A percentile compares a stretch with the other conserved stretches of the same genome.
These are phyloP conservation scores for Eonycteris spelaea DNA, from an alignment of 2,113 vertebrate species.

Conservation along the genomic window DNA sequence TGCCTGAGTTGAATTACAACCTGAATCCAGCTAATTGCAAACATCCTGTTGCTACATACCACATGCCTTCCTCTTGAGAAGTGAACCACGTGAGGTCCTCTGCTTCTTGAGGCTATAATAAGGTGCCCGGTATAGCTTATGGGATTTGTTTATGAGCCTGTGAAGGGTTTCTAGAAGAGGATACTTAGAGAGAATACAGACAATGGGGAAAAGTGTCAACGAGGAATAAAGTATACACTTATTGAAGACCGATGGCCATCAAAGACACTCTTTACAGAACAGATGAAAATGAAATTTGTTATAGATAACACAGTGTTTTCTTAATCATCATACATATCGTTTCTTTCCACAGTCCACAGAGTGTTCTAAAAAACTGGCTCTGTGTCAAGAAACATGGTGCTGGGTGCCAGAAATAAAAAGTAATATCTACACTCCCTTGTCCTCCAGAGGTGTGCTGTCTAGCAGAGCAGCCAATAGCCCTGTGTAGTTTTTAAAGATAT, in stretches of 20 bases:
- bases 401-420: not conserved
- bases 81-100: not conserved
- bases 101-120: not conserved
- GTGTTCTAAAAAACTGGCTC: not conserved
- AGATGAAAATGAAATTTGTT: not conserved
- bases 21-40: not conserved
- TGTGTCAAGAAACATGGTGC: not conserved
- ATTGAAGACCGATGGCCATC: not conserved
- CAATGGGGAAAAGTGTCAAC: not conserved
- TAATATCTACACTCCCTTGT: not conserved
- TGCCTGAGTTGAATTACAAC: not conserved
- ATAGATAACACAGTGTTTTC: not conserved
- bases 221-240: not conserved
- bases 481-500: not conserved
- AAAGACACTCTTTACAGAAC: not conserved
- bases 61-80: not conserved
- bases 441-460: not conserved
- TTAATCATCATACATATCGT: not conserved
- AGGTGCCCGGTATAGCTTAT: not conserved
- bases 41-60: not conserved
- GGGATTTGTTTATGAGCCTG: not conserved
- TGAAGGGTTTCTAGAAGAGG: not conserved
- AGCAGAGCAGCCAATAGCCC: not conserved
- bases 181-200: not conserved
- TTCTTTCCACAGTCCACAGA: not conserved